Evolutionary conservation across 2,797 vertebrate genomes (phyloP).

Genomic region (Macropodus opercularis): DNA sequence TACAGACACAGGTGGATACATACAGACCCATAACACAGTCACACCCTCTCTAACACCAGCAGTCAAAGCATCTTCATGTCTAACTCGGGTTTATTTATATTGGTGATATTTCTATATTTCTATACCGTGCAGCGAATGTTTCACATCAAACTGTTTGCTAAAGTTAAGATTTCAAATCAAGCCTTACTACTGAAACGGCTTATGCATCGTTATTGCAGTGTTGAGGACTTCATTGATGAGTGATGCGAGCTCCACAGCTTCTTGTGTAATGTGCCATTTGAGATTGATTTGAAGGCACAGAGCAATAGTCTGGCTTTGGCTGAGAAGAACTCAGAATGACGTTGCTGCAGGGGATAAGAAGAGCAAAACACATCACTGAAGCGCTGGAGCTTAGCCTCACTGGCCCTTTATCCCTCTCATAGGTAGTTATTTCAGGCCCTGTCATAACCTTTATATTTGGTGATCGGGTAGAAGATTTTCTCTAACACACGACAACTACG

Average conservation of each 20-base stretch:
- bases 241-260: not conserved
- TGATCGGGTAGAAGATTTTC: no score
- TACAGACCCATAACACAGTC: slow-evolving; percentile 25
- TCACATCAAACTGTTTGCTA: no score
- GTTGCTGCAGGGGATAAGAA: slow-evolving; percentile 12
- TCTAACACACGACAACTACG: no score
- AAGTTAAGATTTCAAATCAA: no score
- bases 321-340: slow-evolving; percentile 12
- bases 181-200: no score
- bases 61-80: no score
- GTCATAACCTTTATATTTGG: not conserved
- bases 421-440: slow-evolving; percentile 14
- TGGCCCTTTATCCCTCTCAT: slow-evolving; percentile 5
- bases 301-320: not conserved
- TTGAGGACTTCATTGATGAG: no score
- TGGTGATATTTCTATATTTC: no score
- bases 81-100: no score
- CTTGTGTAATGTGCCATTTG: slow-evolving; percentile 1
- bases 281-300: slow-evolving; percentile 5
- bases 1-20: slow-evolving; percentile 3
- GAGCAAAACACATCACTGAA: slow-evolving; percentile 10
- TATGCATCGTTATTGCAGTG: no score
- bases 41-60: no score
- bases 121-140: no score
- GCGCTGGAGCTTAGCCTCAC: not conserved